A percentile compares a stretch with the other conserved stretches of the same genome.
Evolutionary conservation across 2,888 invertebrate genomes (phyloP).

Genomic region (Bellardia bayeri): DNA sequence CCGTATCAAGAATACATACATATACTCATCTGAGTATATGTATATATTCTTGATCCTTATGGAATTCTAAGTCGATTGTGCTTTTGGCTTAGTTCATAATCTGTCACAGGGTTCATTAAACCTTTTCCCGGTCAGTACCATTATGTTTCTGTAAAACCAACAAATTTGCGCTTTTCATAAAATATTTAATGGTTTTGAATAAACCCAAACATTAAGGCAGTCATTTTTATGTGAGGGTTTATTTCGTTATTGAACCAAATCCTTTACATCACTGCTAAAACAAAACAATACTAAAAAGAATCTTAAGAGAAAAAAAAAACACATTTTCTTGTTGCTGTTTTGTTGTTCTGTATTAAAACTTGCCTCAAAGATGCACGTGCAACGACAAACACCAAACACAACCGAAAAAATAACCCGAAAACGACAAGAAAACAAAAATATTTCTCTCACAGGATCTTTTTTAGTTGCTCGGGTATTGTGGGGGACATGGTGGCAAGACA

Average conservation of each 20-base stretch:
- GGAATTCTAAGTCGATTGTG: too few species aligned
- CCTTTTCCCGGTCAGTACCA: too few species aligned
- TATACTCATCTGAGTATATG: too few species aligned
- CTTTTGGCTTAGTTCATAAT: too few species aligned
- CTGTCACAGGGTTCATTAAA: too few species aligned
- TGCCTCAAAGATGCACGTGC: constrained; percentile 69
- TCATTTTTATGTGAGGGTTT: too few species aligned
- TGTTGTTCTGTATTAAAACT: constrained; percentile 6
- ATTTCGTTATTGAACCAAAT: neutral
- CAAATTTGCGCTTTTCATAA: too few species aligned
- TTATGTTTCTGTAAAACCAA: too few species aligned
- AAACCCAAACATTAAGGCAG: too few species aligned
- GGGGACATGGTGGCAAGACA: constrained; percentile 35
- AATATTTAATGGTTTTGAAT: too few species aligned
- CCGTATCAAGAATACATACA: too few species aligned
- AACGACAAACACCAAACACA: constrained; percentile 53
- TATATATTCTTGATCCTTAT: too few species aligned
- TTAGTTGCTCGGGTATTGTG: constrained; percentile 36
- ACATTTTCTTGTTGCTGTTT: neutral
- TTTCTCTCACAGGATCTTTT: constrained; percentile 72
- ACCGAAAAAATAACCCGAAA: neutral
- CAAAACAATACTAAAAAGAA: constrained; percentile 19
- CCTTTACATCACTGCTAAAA: neutral
- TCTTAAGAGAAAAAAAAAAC: constrained; percentile 40
- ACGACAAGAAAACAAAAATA: constrained; percentile 32